Evolutionary conservation across 2,113 vertebrate genomes (phyloP).

Genomic region (Oryzias woworae): DNA sequence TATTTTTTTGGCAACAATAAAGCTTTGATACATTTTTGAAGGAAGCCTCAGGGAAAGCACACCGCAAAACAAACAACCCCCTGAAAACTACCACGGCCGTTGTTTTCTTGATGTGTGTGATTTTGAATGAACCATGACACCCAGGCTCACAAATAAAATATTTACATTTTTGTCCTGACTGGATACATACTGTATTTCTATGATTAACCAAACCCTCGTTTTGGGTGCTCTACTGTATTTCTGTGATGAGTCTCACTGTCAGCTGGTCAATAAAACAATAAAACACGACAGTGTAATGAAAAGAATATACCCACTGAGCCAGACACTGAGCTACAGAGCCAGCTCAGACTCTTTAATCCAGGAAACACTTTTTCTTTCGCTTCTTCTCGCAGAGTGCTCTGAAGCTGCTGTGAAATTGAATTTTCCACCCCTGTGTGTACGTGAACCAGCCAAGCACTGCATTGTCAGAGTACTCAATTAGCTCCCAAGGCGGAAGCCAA

Average conservation of each 20-base stretch:
- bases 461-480: conserved; percentile 76
- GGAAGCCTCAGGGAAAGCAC: conserved; percentile 3
- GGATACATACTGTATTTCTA: background rate
- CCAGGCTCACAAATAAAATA: background rate
- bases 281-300: conserved; percentile 55
- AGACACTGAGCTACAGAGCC: conserved; percentile 58
- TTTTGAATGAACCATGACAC: background rate
- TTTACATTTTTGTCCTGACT: background rate
- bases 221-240: conserved; percentile 19
- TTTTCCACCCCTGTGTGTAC: conserved; percentile 68
- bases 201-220: background rate
- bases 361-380: conserved; percentile 46
- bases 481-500: conserved; percentile 74
- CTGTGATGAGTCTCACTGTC: conserved; percentile 48
- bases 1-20: no score
- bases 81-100: no score
- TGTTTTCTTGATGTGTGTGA: background rate
- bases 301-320: conserved; percentile 61
- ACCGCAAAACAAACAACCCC: background rate
- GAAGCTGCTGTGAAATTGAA: conserved; percentile 75
- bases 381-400: conserved; percentile 54
- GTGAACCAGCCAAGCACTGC: conserved; percentile 70
- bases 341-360: conserved; percentile 68
- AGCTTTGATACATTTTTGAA: background rate
- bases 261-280: conserved; percentile 67